These are phyloP conservation scores for Orbicella faveolata DNA, from an alignment of 64 coral and sea anemone genomes.

Conservation along the genomic window DNA sequence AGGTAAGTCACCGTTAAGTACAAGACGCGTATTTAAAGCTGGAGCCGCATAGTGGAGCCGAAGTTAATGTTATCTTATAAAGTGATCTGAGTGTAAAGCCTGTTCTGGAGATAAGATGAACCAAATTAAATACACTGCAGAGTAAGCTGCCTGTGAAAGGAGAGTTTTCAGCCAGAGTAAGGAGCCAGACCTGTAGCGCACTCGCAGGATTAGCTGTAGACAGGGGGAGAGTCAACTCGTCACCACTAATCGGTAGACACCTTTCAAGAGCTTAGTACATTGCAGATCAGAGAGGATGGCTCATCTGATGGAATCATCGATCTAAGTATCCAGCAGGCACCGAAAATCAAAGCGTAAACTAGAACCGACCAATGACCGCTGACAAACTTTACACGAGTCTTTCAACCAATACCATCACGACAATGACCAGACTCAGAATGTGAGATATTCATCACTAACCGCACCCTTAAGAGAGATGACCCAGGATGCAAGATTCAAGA, in stretches of 20 bases:
- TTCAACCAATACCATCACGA: no score
- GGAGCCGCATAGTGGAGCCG: conserved; percentile 3
- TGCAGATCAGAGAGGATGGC: neutral
- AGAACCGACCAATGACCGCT: neutral
- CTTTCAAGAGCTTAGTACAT: no score
- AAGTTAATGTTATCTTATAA: neutral
- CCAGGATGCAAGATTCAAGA: conserved; percentile 41
- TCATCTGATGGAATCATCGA: conserved; percentile 11
- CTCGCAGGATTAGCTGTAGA: no score
- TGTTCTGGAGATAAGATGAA: neutral
- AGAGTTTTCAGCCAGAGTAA: no score
- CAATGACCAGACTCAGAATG: no score
- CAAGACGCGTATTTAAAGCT: neutral
- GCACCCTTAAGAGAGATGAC: neutral
- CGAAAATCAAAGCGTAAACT: neutral
- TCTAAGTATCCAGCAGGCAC: conserved; percentile 13
- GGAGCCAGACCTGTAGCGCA: no score
- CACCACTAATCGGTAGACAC: neutral
- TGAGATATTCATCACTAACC: conserved; percentile 32
- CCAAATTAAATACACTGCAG: conserved; percentile 42
- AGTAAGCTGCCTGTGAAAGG: no score
- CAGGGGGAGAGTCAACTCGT: no score
- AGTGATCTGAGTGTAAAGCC: no score
- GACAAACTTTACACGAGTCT: no score
- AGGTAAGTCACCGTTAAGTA: neutral